Conservation (phyloP, 2,888 invertebrate species). For the Colostygia pectinataria region DNA sequence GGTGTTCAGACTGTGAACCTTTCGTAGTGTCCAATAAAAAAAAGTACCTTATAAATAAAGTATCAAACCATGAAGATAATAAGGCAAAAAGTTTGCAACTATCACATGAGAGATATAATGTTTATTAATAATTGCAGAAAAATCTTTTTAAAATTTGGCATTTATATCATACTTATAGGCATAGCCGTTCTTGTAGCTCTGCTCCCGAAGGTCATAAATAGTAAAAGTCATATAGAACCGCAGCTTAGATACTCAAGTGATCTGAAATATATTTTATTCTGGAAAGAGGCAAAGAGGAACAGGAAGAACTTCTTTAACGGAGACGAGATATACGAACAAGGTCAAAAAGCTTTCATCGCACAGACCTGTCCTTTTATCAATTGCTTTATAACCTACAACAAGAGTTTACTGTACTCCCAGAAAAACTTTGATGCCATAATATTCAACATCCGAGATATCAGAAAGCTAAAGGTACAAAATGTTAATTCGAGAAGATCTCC, state of each 20-base stretch:
- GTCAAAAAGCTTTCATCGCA: slow-evolving; percentile 59
- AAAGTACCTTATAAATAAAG: too few species aligned
- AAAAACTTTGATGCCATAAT: slow-evolving; percentile 65
- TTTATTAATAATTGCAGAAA: slow-evolving; percentile 47
- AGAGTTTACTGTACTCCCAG: slow-evolving; percentile 44
- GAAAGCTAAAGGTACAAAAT: slow-evolving; percentile 39
- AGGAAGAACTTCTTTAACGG: slow-evolving; percentile 32
- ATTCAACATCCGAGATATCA: slow-evolving; percentile 54
- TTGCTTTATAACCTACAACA: slow-evolving; percentile 66
- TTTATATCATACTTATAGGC: slow-evolving; percentile 39
- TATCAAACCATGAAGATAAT: slow-evolving; percentile 30
- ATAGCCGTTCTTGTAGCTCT: slow-evolving; percentile 44
- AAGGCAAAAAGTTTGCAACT: slow-evolving; percentile 35
- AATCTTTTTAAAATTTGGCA: slow-evolving; percentile 37
- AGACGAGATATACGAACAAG: slow-evolving; percentile 39
- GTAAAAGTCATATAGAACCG: slow-evolving; percentile 22
- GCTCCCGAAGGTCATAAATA: slow-evolving; percentile 45
- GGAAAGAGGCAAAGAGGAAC: slow-evolving; percentile 45
- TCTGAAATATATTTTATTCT: slow-evolving; percentile 68
- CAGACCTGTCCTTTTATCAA: slow-evolving; percentile 64
- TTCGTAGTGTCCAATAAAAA: too few species aligned
- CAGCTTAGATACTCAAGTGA: slow-evolving; percentile 53
- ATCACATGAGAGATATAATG: slow-evolving; percentile 57
- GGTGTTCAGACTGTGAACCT: background rate
- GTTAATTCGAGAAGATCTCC: slow-evolving; percentile 50